These are phyloP conservation scores for Apodemia hepburni DNA, from an alignment of 2,888 invertebrate genomes.

Conservation along the genomic window DNA sequence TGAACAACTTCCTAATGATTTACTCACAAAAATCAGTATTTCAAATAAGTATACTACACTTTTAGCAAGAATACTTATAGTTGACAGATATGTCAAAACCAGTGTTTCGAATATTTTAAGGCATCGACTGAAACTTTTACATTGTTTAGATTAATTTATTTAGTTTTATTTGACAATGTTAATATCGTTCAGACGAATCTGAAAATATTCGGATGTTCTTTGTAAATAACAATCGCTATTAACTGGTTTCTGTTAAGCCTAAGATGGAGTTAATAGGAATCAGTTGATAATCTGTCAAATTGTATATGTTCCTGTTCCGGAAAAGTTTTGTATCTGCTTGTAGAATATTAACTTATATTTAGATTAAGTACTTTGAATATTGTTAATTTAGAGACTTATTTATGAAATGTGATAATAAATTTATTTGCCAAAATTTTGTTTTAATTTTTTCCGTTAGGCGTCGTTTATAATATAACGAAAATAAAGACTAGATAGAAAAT, in stretches of 20 bases:
- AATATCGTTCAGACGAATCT: background rate
- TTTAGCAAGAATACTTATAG: slow-evolving; percentile 9
- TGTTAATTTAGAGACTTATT: slow-evolving; percentile 61
- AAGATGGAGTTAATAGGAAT: background rate
- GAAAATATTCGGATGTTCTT: background rate
- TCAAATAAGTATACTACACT: slow-evolving; percentile 49
- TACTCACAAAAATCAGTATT: slow-evolving; percentile 63
- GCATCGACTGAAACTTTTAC: slow-evolving; percentile 1
- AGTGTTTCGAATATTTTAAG: slow-evolving; percentile 6
- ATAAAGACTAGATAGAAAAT: no score
- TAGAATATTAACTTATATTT: slow-evolving; percentile 65
- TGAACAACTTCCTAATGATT: slow-evolving; percentile 36
- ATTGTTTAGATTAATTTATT: slow-evolving; percentile 2
- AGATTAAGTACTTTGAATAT: slow-evolving; percentile 60
- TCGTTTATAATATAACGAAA: no score
- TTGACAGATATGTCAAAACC: background rate
- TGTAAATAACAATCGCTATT: slow-evolving; percentile 4
- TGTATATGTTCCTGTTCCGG: slow-evolving; percentile 37
- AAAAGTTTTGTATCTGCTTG: slow-evolving; percentile 44
- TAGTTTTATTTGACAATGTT: slow-evolving; percentile 5
- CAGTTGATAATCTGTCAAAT: slow-evolving; percentile 37
- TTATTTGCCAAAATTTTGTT: slow-evolving; percentile 45
- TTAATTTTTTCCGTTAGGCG: background rate
- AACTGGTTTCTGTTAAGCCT: slow-evolving; percentile 4
- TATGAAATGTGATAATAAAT: slow-evolving; percentile 79